phyloP scores from a whole-genome alignment of 2,113 vertebrate species.

The Sander lucioperca region DNA sequence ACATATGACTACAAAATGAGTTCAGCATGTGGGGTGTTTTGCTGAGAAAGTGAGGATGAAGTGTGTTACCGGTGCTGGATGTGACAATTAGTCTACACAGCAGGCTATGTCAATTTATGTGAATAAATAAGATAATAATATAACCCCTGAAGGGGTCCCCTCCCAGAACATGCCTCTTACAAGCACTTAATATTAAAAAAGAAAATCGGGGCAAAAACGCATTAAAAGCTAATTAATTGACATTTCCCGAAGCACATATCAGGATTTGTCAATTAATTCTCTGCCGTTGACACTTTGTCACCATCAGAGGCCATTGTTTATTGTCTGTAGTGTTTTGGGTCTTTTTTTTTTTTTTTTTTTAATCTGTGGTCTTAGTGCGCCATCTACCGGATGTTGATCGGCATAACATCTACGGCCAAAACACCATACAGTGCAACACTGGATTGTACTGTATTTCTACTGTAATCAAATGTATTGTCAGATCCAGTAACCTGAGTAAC shows the following conservation, averaged over 20 bases:
- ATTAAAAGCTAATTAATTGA: background rate
- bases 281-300: background rate
- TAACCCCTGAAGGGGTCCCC: background rate
- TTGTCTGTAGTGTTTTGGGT: background rate
- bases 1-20: background rate
- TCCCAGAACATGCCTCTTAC: background rate
- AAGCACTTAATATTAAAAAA: background rate
- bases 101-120: background rate
- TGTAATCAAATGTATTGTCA: background rate
- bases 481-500: background rate
- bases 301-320: background rate
- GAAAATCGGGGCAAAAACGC: background rate
- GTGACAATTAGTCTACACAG: background rate
- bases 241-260: background rate
- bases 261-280: constrained; percentile 5
- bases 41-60: background rate
- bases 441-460: background rate
- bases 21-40: background rate
- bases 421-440: background rate
- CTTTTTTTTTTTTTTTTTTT: background rate
- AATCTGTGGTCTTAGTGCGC: constrained; percentile 40
- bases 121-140: background rate
- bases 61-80: background rate
- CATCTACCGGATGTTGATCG: constrained; percentile 51
- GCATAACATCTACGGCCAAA: background rate